Conservation (phyloP, 2,888 invertebrate species). For the Cancer borealis region DNA sequence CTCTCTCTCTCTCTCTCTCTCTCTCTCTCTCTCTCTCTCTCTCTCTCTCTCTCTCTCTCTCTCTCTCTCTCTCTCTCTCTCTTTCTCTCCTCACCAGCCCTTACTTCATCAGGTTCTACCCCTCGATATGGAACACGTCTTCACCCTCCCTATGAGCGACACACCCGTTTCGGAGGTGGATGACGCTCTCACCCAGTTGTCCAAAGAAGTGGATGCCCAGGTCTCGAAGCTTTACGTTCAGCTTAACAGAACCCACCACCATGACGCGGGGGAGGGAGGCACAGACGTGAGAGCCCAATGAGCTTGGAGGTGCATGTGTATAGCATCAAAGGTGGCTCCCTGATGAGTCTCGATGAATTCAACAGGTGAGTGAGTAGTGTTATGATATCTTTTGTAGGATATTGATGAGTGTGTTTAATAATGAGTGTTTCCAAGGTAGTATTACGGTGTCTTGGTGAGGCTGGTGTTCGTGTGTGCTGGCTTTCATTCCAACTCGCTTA, state of each 20-base stretch:
- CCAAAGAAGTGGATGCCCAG: conserved; percentile 26
- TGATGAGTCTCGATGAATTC: conserved; percentile 48
- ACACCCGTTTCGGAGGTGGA: conserved; percentile 48
- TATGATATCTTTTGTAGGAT: too few relatives aligned
- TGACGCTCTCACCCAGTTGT: conserved; percentile 47
- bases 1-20: too few relatives aligned
- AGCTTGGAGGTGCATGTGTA: conserved; percentile 63
- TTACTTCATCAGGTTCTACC: conserved; percentile 48
- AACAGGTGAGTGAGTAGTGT: conserved; percentile 46
- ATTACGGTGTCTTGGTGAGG: not conserved
- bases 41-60: too few relatives aligned
- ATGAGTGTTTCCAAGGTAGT: too few relatives aligned
- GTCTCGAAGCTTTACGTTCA: conserved; percentile 57
- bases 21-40: too few relatives aligned
- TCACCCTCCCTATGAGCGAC: conserved; percentile 41
- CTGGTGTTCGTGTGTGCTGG: not conserved
- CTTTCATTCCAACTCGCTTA: too few relatives aligned
- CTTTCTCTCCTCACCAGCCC: not conserved
- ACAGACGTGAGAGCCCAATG: not conserved
- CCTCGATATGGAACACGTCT: conserved; percentile 62
- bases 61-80: too few relatives aligned
- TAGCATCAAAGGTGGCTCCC: conserved; percentile 35
- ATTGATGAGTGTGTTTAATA: too few relatives aligned
- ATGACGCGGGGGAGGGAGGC: not conserved
- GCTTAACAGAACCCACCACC: not conserved